phyloP scores from a whole-genome alignment of 2,113 vertebrate genomes.

The Cisticola juncidis region DNA sequence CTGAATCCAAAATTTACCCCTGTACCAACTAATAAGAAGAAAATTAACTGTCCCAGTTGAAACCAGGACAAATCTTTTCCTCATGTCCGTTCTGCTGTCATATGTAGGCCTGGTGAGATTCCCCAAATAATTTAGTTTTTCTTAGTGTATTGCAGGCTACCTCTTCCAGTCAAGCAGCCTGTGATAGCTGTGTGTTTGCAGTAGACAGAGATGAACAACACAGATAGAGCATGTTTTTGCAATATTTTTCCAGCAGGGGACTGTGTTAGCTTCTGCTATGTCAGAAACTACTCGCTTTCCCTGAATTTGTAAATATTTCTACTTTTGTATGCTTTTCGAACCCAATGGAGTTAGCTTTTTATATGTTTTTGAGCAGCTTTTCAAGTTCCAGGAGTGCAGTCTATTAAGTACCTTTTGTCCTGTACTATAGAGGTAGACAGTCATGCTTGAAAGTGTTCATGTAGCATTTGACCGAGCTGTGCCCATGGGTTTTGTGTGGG shows the following conservation, averaged over 20 bases:
- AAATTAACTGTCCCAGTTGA: not conserved
- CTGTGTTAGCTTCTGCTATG: constrained; percentile 33
- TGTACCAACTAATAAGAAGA: not conserved
- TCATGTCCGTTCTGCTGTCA: not conserved
- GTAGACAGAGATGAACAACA: not conserved
- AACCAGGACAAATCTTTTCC: not conserved
- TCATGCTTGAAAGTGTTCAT: not conserved
- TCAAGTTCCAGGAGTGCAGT: not conserved
- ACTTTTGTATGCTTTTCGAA: not conserved
- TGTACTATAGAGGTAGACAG: not conserved
- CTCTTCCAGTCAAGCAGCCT: not conserved
- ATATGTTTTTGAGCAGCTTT: not conserved
- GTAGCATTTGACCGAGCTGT: not conserved
- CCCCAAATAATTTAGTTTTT: not conserved
- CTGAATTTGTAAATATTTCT: not conserved
- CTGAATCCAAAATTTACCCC: not conserved
- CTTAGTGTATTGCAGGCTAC: not conserved
- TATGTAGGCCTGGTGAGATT: not conserved
- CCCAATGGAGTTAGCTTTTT: not conserved
- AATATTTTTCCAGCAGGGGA: constrained; percentile 45
- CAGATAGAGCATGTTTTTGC: not conserved
- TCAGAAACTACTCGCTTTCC: not conserved
- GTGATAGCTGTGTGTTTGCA: not conserved
- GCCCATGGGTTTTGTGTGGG: not conserved
- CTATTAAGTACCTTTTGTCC: not conserved